A percentile compares a stretch with the other conserved stretches of the same genome.
phyloP scores from a whole-genome alignment of 2,113 vertebrate genomes.

The Kryptolebias marmoratus region DNA sequence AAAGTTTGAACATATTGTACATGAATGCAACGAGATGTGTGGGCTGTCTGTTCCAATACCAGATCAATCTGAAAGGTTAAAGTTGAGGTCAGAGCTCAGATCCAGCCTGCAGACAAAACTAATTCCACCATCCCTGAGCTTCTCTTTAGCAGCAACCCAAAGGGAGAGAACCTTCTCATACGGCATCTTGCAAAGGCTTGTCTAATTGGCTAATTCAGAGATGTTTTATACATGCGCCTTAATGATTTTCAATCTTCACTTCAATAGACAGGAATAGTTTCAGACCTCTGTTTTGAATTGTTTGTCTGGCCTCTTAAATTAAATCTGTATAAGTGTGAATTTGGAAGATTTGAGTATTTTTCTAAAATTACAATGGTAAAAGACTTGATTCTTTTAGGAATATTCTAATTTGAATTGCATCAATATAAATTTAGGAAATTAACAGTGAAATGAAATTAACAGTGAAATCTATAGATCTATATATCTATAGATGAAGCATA shows the following conservation, averaged over 20 bases:
- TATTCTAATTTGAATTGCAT: not conserved
- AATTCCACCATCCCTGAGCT: not conserved
- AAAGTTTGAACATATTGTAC: not conserved
- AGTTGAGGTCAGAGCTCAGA: constrained; percentile 20
- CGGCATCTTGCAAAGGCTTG: not conserved
- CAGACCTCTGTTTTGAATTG: too few relatives aligned
- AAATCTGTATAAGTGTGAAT: too few relatives aligned
- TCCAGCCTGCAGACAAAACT: constrained; percentile 5
- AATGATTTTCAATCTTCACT: not conserved
- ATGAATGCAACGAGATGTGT: constrained; percentile 15
- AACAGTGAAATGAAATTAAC: too few relatives aligned
- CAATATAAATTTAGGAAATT: too few relatives aligned
- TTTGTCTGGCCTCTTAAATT: too few relatives aligned
- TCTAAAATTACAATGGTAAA: too few relatives aligned
- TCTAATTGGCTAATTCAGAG: not conserved
- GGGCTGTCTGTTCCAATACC: constrained; percentile 2
- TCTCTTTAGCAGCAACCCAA: not conserved
- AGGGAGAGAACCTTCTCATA: not conserved
- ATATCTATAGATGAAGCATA: too few relatives aligned
- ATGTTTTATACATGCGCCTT: not conserved
- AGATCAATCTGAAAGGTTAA: constrained; percentile 11
- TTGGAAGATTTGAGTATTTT: too few relatives aligned
- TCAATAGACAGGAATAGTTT: not conserved
- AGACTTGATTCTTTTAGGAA: too few relatives aligned
- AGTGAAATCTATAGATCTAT: too few relatives aligned